These are phyloP conservation scores for Tipula lateralis DNA, from an alignment of 2,888 invertebrate genomes.

Conservation along the genomic window DNA sequence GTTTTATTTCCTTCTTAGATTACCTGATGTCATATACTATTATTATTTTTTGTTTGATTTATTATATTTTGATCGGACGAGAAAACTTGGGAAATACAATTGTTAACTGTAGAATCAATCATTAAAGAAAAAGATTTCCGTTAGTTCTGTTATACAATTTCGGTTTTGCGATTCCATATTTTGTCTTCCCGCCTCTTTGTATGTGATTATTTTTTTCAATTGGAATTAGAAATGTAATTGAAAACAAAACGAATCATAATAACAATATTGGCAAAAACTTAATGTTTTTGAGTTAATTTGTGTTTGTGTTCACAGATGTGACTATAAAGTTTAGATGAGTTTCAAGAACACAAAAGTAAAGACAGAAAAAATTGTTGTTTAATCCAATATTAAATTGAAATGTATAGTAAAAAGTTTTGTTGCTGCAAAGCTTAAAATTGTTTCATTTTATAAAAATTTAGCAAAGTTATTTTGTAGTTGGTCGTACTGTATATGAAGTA, in stretches of 20 bases:
- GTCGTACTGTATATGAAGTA: no score
- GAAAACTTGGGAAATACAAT: neutral
- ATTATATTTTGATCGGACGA: neutral
- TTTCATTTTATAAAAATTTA: no score
- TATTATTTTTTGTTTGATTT: neutral
- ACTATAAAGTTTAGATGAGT: neutral
- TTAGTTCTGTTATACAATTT: neutral
- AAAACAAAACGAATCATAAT: neutral
- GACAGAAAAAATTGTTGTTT: neutral
- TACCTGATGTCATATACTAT: neutral
- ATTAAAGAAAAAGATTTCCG: neutral
- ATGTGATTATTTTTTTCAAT: neutral
- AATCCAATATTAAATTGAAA: neutral
- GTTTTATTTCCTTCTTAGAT: neutral
- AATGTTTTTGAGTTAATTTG: neutral
- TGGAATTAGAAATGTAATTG: neutral
- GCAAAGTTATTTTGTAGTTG: no score
- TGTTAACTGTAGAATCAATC: neutral
- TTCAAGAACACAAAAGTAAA: neutral
- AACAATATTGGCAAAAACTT: neutral
- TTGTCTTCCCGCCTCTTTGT: neutral
- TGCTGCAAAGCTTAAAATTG: no score
- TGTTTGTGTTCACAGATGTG: neutral
- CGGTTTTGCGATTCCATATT: neutral
- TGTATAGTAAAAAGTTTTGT: neutral